Evolutionary conservation across 2,888 invertebrate species (phyloP).

Genomic region (Oxycera nigricornis): DNA sequence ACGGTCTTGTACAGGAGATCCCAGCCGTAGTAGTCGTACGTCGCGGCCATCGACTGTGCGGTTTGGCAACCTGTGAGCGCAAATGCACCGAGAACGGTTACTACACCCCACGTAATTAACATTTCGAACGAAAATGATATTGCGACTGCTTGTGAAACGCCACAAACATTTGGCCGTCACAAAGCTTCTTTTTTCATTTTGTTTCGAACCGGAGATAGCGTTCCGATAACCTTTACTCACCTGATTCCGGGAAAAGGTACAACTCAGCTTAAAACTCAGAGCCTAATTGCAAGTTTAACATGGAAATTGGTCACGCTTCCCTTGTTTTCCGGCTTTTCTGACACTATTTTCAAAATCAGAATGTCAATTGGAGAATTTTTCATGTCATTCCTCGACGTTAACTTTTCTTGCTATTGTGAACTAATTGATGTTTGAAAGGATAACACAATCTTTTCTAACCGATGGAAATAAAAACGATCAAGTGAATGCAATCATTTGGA

Average conservation of each 20-base stretch:
- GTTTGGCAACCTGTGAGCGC: neutral
- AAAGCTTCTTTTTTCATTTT: no score
- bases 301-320: neutral
- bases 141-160: no score
- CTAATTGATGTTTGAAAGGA: no score
- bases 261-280: neutral
- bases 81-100: no score
- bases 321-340: neutral
- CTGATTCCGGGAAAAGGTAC: neutral
- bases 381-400: neutral
- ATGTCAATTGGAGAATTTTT: neutral
- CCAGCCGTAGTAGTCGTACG: constrained; percentile 57
- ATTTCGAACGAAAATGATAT: no score
- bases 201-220: no score
- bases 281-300: neutral
- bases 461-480: no score
- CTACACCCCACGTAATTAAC: no score
- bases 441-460: no score
- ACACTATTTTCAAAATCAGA: neutral
- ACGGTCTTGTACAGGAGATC: constrained; percentile 58
- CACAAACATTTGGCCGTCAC: no score
- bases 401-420: neutral
- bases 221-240: no score
- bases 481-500: no score
- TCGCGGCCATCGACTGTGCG: neutral